Base-by-base conservation (phyloP, 2,888 invertebrate genomes). In the Lagria hirta region DNA sequence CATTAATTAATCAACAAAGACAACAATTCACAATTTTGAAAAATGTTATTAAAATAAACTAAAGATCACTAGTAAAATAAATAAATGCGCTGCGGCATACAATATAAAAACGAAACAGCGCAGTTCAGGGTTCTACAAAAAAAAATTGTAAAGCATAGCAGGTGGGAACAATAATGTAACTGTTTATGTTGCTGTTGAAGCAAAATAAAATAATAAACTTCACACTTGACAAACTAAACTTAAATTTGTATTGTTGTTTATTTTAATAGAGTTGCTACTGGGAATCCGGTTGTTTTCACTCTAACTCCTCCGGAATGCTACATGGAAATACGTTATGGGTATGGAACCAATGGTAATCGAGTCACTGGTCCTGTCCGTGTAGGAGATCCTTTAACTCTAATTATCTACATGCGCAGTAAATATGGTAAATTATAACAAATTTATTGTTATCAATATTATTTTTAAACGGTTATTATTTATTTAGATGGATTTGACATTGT, bases 391-490 rank as follows among this genome's bases (percentile, higher is more conserved):
- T 76, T 94, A 26, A 94, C 94, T 0, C 74, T 94, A 50, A 88
- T 94, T 53, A 93, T 94, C 61, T 92, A 93, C 68, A 94, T 94
- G 94, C 79, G 93, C 58, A 92, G 92, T 70, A 88, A 93, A 79
- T 94, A 92, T 69, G 93, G 92, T 92, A 70, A 75, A 49, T 21
- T 5, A 3, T 7, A 7, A n/a, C n/a, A n/a, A n/a, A n/a, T n/a
- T 17, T 41, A 17, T 24, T 29, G 16, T 24, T 5, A 16, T 27
- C 24, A 12, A 11, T 12, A 12, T 33, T 12, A 20, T 21, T 40
- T 23, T 15, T 15, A 26, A 12, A 4, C 20, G 10, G 16, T 14
- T n/a, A 30, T 38, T 30, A 13, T 20, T 20, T 48, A 24, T 77
- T 48, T 74, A 93, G 92, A 93, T 72, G 94, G 93, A 33, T 94